Evolutionary conservation across 2,113 vertebrate genomes (phyloP).

Genomic region (Campylorhamphus procurvoides): DNA sequence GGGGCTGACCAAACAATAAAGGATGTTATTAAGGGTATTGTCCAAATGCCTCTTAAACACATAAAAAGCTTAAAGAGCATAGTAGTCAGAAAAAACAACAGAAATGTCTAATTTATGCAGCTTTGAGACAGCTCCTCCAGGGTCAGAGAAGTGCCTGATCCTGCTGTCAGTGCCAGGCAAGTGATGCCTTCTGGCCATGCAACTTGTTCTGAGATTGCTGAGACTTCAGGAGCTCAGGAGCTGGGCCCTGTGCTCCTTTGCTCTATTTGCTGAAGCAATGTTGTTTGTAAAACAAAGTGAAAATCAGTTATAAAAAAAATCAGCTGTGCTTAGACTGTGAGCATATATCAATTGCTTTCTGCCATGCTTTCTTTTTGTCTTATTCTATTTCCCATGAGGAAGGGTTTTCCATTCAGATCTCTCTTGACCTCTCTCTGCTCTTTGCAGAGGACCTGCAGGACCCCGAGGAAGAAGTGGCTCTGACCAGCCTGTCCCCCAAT

Average conservation of each 20-base stretch:
- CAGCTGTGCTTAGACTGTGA: neutral
- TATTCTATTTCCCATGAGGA: neutral
- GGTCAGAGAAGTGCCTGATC: neutral
- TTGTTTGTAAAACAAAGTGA: neutral
- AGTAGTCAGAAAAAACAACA: neutral
- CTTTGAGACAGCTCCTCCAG: neutral
- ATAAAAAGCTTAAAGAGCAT: neutral
- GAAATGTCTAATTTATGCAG: neutral
- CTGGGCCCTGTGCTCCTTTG: neutral
- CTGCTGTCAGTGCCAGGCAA: neutral
- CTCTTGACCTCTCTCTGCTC: neutral
- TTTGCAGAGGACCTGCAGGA: slow-evolving; percentile 47
- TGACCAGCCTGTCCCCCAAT: slow-evolving; percentile 58
- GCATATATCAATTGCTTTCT: neutral
- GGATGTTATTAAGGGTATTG: neutral
- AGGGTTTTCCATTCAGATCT: neutral
- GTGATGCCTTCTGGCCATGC: accelerated
- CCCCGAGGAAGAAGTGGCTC: slow-evolving; percentile 63
- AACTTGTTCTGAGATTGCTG: neutral
- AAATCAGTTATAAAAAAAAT: neutral
- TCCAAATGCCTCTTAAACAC: neutral
- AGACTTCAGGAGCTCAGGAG: neutral
- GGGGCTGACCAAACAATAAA: neutral
- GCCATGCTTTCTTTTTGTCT: neutral
- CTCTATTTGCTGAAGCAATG: neutral